Conservation (phyloP, 2,888 invertebrate species). For the Drosophila algonquin region DNA sequence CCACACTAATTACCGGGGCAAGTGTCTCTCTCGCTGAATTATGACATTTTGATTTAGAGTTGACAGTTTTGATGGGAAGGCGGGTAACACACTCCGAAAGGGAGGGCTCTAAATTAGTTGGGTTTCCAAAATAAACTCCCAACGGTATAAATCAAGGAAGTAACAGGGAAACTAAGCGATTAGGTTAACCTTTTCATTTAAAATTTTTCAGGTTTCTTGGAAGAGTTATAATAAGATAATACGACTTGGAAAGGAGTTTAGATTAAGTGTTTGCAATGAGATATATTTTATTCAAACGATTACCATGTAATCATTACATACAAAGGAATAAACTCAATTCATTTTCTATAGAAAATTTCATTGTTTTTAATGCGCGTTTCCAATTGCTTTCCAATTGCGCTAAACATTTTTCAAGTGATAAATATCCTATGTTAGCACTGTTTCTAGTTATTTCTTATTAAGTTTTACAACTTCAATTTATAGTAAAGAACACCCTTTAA, state of each 20-base stretch:
- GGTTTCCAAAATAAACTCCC: conserved; percentile 17
- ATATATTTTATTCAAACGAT: not conserved
- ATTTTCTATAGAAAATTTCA: too few relatives aligned
- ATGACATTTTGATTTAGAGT: conserved; percentile 70
- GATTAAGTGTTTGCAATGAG: too few relatives aligned
- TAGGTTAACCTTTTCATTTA: not conserved
- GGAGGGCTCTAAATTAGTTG: conserved; percentile 10
- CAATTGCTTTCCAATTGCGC: too few relatives aligned
- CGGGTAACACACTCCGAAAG: conserved; percentile 3
- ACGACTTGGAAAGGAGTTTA: not conserved
- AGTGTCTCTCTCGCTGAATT: conserved; percentile 70
- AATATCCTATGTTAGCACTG: too few relatives aligned
- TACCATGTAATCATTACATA: not conserved
- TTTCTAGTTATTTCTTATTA: too few relatives aligned
- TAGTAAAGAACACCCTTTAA: conserved; percentile 3
- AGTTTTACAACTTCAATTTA: not conserved
- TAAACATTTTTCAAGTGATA: too few relatives aligned
- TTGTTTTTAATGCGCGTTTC: too few relatives aligned
- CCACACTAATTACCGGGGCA: conserved; percentile 61
- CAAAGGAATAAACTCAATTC: too few relatives aligned
- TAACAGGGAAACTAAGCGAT: conserved; percentile 3
- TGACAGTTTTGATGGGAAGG: conserved; percentile 70
- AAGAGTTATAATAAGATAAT: too few relatives aligned
- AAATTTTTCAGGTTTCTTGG: too few relatives aligned
- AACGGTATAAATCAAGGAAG: conserved; percentile 1